Conservation (phyloP, 1,140 invertebrate species). For the Zaprionus camerounensis region DNA sequence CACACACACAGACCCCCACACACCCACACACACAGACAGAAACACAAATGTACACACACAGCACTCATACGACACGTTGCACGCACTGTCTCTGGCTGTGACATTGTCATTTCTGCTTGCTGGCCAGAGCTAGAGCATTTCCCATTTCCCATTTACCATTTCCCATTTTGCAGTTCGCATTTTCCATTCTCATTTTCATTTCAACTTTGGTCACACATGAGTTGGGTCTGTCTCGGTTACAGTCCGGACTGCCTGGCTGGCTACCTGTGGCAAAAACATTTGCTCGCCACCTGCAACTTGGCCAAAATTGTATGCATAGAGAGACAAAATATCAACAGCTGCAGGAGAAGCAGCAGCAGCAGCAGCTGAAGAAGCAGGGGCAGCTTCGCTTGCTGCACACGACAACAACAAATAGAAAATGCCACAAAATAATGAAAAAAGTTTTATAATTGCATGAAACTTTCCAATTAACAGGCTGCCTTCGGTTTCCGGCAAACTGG, state of each 20-base stretch:
- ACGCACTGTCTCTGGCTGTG: slow-evolving; percentile 45
- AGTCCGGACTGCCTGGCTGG: slow-evolving; percentile 47
- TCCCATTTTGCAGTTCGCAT: slow-evolving; percentile 17
- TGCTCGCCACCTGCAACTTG: slow-evolving; percentile 56
- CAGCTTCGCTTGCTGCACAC: slow-evolving; percentile 10
- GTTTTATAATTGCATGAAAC: slow-evolving; percentile 81
- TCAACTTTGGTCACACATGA: slow-evolving; percentile 79
- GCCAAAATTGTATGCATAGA: slow-evolving; percentile 64
- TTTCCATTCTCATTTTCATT: slow-evolving; percentile 65
- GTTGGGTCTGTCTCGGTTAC: slow-evolving; percentile 74
- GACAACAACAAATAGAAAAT: slow-evolving; percentile 43
- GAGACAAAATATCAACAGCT: slow-evolving; percentile 71
- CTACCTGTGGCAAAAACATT: slow-evolving; percentile 55
- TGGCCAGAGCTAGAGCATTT: slow-evolving; percentile 15
- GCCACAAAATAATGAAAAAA: slow-evolving; percentile 78
- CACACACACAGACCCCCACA: slow-evolving; percentile 6
- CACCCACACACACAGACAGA: background rate
- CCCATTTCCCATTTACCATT: background rate
- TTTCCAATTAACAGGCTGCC: slow-evolving; percentile 81
- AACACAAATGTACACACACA: slow-evolving; percentile 5
- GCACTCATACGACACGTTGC: slow-evolving; percentile 73
- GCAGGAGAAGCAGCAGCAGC: slow-evolving; percentile 20
- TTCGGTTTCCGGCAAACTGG: slow-evolving; percentile 55
- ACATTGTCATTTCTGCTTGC: slow-evolving; percentile 66
- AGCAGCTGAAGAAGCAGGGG: slow-evolving; percentile 10